These are phyloP conservation scores for Aldrovandia affinis DNA, from an alignment of 2,797 vertebrate genomes.

Conservation along the genomic window DNA sequence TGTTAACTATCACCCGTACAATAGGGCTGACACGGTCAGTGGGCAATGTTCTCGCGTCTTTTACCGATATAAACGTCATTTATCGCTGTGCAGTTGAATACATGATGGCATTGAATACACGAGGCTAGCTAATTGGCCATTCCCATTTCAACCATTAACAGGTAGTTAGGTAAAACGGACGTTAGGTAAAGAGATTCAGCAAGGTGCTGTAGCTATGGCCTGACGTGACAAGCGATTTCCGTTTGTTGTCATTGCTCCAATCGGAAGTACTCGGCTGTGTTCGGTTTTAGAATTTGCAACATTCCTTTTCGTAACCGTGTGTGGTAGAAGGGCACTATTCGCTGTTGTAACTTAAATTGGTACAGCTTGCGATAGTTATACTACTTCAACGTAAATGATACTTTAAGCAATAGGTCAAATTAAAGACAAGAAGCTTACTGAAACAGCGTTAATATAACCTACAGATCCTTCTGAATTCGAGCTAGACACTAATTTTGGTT, in stretches of 20 bases:
- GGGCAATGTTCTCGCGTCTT: no score
- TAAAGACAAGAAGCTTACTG: neutral
- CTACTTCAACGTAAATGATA: neutral
- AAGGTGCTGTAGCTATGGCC: neutral
- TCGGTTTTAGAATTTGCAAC: conserved; percentile 17
- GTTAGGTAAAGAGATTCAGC: neutral
- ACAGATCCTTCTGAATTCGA: neutral
- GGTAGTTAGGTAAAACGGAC: no score
- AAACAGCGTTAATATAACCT: neutral
- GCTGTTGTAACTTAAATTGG: neutral
- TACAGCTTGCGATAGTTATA: neutral
- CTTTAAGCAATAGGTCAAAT: neutral
- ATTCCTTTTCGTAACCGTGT: neutral
- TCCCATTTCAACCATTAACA: no score
- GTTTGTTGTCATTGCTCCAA: neutral
- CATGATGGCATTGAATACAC: no score
- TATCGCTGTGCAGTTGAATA: no score
- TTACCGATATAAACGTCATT: no score
- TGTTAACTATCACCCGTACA: no score
- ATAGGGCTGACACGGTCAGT: no score
- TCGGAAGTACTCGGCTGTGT: conserved; percentile 24
- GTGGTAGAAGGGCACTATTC: conserved; percentile 12
- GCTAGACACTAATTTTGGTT: neutral
- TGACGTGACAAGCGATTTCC: neutral
- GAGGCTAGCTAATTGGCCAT: no score